A percentile compares a stretch with the other conserved stretches of the same genome.
Conservation (phyloP, 2,888 invertebrate species). For the Cosmia trapezina region DNA sequence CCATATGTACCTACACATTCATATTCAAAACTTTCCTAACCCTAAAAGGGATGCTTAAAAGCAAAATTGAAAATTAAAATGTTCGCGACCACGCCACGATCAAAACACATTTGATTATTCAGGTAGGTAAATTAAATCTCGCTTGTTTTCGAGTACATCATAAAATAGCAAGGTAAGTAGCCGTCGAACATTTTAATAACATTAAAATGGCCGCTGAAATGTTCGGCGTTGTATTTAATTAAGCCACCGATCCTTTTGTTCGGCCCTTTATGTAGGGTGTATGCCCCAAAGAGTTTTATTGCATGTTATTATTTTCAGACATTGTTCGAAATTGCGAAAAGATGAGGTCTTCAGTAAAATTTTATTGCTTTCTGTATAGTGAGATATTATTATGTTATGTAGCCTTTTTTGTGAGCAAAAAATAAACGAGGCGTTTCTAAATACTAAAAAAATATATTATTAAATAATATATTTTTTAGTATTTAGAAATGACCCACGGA, state of each 20-base stretch:
- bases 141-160: slow-evolving; percentile 79
- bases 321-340: slow-evolving; percentile 68
- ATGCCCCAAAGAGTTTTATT: slow-evolving; percentile 81
- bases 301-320: slow-evolving; percentile 81
- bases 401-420: not conserved
- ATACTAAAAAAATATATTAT: not conserved
- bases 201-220: slow-evolving; percentile 85
- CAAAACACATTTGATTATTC: slow-evolving; percentile 68
- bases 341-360: slow-evolving; percentile 59
- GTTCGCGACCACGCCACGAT: slow-evolving; percentile 40
- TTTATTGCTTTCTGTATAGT: slow-evolving; percentile 54
- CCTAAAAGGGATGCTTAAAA: slow-evolving; percentile 27
- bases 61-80: slow-evolving; percentile 49
- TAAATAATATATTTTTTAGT: no score
- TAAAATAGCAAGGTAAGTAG: slow-evolving; percentile 83
- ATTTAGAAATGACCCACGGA: not conserved
- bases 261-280: slow-evolving; percentile 73
- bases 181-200: slow-evolving; percentile 89
- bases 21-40: not conserved
- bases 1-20: no score
- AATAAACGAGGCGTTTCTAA: not conserved
- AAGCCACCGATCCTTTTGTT: slow-evolving; percentile 82
- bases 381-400: slow-evolving; percentile 10
- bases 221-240: slow-evolving; percentile 87
- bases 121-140: slow-evolving; percentile 82